Conservation (phyloP, 1,140 invertebrate genomes). For the Dryas iulia region DNA sequence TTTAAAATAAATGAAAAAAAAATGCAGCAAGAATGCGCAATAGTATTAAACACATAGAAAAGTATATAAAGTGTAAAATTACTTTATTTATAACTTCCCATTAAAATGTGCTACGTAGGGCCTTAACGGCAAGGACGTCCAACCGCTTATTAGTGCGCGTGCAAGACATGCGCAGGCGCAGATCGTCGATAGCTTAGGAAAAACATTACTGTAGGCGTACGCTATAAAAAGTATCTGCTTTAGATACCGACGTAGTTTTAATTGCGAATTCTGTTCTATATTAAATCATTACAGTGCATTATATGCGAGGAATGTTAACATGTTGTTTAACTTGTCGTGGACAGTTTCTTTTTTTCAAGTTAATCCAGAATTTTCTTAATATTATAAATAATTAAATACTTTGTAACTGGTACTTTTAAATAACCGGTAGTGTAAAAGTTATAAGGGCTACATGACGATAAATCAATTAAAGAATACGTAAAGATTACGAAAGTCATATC, state of each 20-base stretch:
- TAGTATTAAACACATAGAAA: slow-evolving; percentile 8
- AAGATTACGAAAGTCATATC: too few relatives aligned
- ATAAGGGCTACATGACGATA: too few relatives aligned
- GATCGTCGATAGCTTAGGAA: slow-evolving; percentile 34
- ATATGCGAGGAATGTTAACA: neutral
- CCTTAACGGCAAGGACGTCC: slow-evolving; percentile 33
- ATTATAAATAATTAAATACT: neutral
- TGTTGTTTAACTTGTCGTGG: neutral
- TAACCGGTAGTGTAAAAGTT: neutral
- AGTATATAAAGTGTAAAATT: slow-evolving; percentile 23
- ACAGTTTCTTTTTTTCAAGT: slow-evolving; percentile 4
- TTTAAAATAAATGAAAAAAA: too few relatives aligned
- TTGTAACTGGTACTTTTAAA: neutral
- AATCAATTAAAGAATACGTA: too few relatives aligned
- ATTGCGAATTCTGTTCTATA: slow-evolving; percentile 18
- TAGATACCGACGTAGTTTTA: slow-evolving; percentile 20
- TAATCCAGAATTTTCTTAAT: neutral
- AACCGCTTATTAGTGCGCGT: slow-evolving; percentile 24
- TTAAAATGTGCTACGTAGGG: slow-evolving; percentile 34
- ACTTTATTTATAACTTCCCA: slow-evolving; percentile 34
- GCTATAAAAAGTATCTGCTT: slow-evolving; percentile 23
- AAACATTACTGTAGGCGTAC: slow-evolving; percentile 27
- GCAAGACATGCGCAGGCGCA: slow-evolving; percentile 23
- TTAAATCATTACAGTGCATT: slow-evolving; percentile 17
- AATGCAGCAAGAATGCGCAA: neutral